Percentiles rank a stretch among this genome's conserved stretches.
Evolutionary conservation across 2,113 vertebrate species (phyloP).

Genomic region (Pterophyllum scalare): DNA sequence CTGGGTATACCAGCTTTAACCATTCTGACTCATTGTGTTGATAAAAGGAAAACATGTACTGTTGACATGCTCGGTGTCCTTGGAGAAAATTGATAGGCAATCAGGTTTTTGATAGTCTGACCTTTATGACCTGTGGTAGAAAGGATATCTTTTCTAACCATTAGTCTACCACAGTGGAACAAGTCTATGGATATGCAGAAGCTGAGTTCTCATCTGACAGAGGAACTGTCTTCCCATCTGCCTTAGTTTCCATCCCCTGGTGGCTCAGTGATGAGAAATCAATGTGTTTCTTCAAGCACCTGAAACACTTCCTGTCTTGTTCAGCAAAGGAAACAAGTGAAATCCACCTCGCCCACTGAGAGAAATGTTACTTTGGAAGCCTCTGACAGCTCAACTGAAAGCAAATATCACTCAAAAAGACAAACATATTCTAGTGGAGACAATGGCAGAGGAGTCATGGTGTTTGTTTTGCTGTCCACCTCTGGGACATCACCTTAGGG

Average conservation of each 20-base stretch:
- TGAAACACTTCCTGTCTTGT: slow-evolving; percentile 55
- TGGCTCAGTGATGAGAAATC: slow-evolving; percentile 59
- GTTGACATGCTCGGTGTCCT: background rate
- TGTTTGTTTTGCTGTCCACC: slow-evolving; percentile 27
- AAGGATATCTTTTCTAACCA: background rate
- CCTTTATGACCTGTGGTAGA: background rate
- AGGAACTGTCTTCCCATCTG: slow-evolving; percentile 55
- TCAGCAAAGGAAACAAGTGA: slow-evolving; percentile 39
- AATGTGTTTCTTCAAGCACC: slow-evolving; percentile 45
- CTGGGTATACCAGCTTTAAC: background rate
- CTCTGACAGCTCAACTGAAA: background rate
- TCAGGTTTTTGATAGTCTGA: background rate
- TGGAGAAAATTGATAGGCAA: background rate
- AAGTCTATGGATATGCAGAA: background rate
- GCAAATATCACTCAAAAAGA: background rate
- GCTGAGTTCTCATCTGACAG: background rate
- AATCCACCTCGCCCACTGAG: background rate
- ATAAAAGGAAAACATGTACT: background rate
- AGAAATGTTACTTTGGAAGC: background rate
- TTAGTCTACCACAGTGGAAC: background rate
- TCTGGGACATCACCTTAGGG: slow-evolving; percentile 24
- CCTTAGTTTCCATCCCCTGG: background rate
- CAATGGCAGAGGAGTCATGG: background rate
- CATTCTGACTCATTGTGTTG: background rate
- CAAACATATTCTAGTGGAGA: background rate